A percentile compares a stretch with the other conserved stretches of the same genome.
phyloP scores from a whole-genome alignment of 1,140 invertebrate species.

The Glomeris maerens region DNA sequence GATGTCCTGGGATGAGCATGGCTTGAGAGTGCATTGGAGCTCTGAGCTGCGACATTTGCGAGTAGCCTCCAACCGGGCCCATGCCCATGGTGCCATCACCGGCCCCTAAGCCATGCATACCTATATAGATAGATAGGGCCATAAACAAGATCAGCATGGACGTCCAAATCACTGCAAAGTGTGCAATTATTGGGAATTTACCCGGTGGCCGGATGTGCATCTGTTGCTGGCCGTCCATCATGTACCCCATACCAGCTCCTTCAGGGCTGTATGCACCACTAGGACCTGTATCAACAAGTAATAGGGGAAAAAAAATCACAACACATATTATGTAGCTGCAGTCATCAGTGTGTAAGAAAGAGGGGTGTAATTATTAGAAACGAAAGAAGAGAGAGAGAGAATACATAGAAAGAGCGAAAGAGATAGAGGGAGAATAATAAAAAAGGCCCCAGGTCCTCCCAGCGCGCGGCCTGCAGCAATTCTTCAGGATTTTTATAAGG shows the following conservation, averaged over 20 bases:
- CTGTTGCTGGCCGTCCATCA: conserved; percentile 93
- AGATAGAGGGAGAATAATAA: no score
- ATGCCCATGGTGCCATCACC: conserved; percentile 27
- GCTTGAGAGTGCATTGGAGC: conserved; percentile 37
- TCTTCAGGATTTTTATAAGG: no score
- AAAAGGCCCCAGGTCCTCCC: no score
- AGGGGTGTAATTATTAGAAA: no score
- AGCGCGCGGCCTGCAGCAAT: no score
- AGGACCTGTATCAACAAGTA: conserved; percentile 48
- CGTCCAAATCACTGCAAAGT: no score
- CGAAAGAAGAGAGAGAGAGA: no score
- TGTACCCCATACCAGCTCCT: conserved; percentile 76
- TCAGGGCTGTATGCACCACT: conserved; percentile 90
- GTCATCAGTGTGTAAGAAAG: no score
- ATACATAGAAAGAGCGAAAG: no score
- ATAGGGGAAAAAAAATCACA: background rate
- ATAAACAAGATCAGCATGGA: conserved; percentile 4
- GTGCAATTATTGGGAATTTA: conserved; percentile 31
- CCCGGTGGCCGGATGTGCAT: conserved; percentile 78
- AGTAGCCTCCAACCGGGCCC: conserved; percentile 29
- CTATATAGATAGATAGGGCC: conserved; percentile 20
- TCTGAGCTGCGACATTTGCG: conserved; percentile 35
- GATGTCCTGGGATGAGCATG: conserved; percentile 37
- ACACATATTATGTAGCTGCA: no score
- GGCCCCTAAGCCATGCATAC: conserved; percentile 30